Percentiles rank a stretch among this genome's conserved stretches.
Conservation (phyloP, 2,888 invertebrate genomes). For the Omphaloscelis lunosa region DNA sequence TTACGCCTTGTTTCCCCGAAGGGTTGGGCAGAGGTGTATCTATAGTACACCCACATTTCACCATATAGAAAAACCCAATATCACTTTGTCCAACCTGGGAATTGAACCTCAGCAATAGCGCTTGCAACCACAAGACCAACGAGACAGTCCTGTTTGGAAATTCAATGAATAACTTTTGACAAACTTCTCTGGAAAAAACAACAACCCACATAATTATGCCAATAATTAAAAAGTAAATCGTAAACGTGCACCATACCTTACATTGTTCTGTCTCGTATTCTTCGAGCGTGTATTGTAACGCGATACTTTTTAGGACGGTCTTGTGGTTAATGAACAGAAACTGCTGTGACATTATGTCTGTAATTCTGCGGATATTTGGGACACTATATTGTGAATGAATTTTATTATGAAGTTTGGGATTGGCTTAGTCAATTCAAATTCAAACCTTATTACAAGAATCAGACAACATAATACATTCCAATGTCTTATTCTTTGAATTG, state of each 20-base stretch:
- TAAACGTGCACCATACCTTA: constrained; percentile 8
- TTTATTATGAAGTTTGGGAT: neutral
- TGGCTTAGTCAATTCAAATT: no score
- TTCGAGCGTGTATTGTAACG: constrained; percentile 40
- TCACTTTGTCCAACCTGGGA: no score
- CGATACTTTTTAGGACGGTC: constrained; percentile 50
- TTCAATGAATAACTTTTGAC: no score
- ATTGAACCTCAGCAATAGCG: no score
- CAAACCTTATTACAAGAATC: neutral
- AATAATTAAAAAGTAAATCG: neutral
- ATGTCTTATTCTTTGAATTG: neutral
- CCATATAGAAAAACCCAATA: no score
- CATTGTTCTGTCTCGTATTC: constrained; percentile 28
- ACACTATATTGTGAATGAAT: constrained; percentile 1
- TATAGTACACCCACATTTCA: no score
- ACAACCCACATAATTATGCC: neutral
- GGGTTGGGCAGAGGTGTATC: no score
- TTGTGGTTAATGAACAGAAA: constrained; percentile 55
- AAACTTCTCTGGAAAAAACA: neutral
- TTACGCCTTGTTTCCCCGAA: no score
- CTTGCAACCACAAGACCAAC: no score
- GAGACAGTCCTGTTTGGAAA: no score
- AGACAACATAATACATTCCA: neutral
- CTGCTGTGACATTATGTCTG: constrained; percentile 9
- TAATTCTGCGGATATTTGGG: constrained; percentile 41